Percentiles rank a stretch among this genome's conserved stretches.
These are phyloP conservation scores for Fulica atra DNA, from an alignment of 2,113 vertebrate genomes.

Conservation along the genomic window DNA sequence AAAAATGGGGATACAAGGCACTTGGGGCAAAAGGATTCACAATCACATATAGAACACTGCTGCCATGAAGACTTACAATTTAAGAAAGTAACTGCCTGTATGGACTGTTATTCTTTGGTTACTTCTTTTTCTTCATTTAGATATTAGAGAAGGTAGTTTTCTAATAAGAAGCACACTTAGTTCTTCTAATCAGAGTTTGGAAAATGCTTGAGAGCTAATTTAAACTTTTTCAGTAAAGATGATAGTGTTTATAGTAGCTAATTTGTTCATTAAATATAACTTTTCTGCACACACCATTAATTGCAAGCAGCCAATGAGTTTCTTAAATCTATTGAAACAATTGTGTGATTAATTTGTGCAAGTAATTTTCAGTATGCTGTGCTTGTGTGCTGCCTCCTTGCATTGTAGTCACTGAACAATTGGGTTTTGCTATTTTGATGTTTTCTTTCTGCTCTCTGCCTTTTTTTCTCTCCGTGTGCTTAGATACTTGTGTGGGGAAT, in stretches of 20 bases:
- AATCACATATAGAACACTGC: background rate
- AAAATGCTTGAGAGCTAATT: background rate
- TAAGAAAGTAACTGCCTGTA: background rate
- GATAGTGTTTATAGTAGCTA: background rate
- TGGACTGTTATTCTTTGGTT: background rate
- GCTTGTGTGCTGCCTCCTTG: background rate
- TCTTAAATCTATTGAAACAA: background rate
- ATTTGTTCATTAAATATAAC: background rate
- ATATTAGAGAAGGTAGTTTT: background rate
- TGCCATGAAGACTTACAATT: background rate
- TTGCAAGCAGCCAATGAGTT: background rate
- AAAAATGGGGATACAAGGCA: rapidly evolving
- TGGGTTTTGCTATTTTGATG: background rate
- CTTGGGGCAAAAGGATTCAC: background rate
- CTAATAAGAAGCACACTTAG: background rate
- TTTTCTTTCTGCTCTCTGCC: background rate
- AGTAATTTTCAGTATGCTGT: background rate
- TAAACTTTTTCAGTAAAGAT: background rate
- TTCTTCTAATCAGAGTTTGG: background rate
- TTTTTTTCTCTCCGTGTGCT: background rate
- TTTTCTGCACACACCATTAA: background rate
- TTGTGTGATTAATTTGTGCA: background rate
- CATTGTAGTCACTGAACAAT: background rate
- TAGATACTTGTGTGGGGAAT: background rate
- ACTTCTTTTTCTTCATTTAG: background rate